These are phyloP conservation scores for Bombus affinis DNA, from an alignment of 1,140 invertebrate species.

Conservation along the genomic window DNA sequence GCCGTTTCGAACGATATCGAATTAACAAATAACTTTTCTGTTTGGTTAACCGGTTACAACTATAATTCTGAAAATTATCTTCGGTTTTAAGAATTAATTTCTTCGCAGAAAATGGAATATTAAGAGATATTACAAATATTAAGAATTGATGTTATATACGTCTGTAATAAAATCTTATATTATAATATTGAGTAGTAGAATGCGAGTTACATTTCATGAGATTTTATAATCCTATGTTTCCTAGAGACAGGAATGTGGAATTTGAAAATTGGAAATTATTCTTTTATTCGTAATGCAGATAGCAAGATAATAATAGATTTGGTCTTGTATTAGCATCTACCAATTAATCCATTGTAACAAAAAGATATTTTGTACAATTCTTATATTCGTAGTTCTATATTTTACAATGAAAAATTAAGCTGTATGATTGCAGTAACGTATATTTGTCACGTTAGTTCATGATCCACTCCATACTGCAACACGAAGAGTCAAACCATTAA, in stretches of 20 bases:
- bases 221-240: neutral
- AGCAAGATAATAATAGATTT: neutral
- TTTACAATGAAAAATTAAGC: too few relatives aligned
- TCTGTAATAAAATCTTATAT: neutral
- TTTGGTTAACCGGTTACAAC: neutral
- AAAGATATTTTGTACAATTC: too few relatives aligned
- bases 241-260: neutral
- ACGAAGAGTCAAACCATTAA: neutral
- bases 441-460: too few relatives aligned
- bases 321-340: too few relatives aligned
- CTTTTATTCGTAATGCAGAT: neutral
- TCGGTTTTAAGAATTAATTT: neutral
- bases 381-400: too few relatives aligned
- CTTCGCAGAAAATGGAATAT: neutral
- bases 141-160: neutral
- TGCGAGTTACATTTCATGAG: too few relatives aligned
- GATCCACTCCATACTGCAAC: neutral
- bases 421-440: too few relatives aligned
- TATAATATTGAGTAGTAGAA: too few relatives aligned
- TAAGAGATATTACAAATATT: neutral
- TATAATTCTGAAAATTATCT: too few relatives aligned
- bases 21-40: neutral
- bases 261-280: neutral
- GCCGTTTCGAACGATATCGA: neutral
- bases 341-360: too few relatives aligned